phyloP scores from a whole-genome alignment of 30 jellyfish, hydroid and myxozoan genomes.

The Sanderia malayensis region DNA sequence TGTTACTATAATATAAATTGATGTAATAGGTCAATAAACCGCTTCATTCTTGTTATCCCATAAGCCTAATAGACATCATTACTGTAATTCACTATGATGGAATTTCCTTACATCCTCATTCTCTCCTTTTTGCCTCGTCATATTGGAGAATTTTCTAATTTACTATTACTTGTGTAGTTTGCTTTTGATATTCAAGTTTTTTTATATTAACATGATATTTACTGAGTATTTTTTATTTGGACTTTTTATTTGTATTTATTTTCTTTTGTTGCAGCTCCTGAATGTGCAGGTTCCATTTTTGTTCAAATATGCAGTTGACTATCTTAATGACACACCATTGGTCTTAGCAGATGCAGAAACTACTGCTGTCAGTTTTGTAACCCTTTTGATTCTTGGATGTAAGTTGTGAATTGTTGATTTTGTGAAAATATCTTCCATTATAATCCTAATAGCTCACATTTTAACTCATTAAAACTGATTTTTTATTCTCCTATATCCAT shows the following conservation, averaged over 20 bases:
- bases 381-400: slow-evolving; percentile 87
- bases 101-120: not conserved
- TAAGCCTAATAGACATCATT: not conserved
- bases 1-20: not conserved
- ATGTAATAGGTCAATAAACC: not conserved
- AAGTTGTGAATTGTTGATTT: slow-evolving; percentile 23
- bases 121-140: not conserved
- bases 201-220: not conserved
- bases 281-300: slow-evolving; percentile 97
- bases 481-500: too few species aligned
- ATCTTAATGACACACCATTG: slow-evolving; percentile 74
- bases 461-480: not conserved
- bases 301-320: slow-evolving; percentile 82
- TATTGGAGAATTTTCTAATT: not conserved
- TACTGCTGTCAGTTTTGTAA: slow-evolving; percentile 70
- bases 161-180: too few species aligned
- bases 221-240: not conserved
- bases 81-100: not conserved
- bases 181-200: not conserved
- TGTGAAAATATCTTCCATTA: not conserved
- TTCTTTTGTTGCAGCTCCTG: slow-evolving; percentile 49
- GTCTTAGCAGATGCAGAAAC: slow-evolving; percentile 80
- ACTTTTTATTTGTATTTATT: not conserved
- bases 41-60: too few species aligned
- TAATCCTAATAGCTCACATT: not conserved